Base-by-base conservation (phyloP, 2,888 invertebrate genomes). In the Tipula lateralis region DNA sequence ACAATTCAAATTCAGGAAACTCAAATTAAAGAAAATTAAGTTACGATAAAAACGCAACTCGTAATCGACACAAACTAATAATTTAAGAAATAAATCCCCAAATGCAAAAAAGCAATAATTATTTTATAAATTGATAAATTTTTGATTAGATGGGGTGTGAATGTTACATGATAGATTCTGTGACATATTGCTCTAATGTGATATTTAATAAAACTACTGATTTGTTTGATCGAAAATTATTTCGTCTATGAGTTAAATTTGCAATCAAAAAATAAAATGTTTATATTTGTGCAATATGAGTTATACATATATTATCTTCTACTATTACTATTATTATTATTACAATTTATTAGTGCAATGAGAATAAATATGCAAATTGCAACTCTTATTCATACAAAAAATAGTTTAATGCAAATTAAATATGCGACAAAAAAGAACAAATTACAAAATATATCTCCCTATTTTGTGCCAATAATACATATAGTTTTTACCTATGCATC, bases 1-100 rank as follows among this genome's bases (percentile, higher is more conserved):
- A 87, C 50, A 85, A 85, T 81, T 85, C 85, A 32, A 86, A 86
- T 85, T 84, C 85, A 80, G 85, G 85, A 84, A 84, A 44, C 30
- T 44, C 44, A 29, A 44, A 44, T 84, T 84, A 24, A 29, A 16
- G n/a, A 39, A 16, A 84, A 50, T n/a, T n/a, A 39, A 39, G 3
- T 32, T 19, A 34, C 32, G 19, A 83, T 34, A 19, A 16, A 29
- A 83, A 34, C 32, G 32, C 83, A 32, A 32, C 32, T n/a, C 9
- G 16, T 6, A 32, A 32, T 5, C 32, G 34, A 82, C 29, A 13
- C 29, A n/a, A 29, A 29, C 24, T n/a, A 82, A 82, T 82, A 82
- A 29, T 29, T 29, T 29, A 82, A 30, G 82, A 82, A 66, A 82
- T 30, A 30, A 16, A 82, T 82, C 16, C 30, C n/a, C 29, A 30